These are phyloP conservation scores for Rotaria socialis DNA, from an alignment of 2,888 invertebrate species.

Conservation along the genomic window DNA sequence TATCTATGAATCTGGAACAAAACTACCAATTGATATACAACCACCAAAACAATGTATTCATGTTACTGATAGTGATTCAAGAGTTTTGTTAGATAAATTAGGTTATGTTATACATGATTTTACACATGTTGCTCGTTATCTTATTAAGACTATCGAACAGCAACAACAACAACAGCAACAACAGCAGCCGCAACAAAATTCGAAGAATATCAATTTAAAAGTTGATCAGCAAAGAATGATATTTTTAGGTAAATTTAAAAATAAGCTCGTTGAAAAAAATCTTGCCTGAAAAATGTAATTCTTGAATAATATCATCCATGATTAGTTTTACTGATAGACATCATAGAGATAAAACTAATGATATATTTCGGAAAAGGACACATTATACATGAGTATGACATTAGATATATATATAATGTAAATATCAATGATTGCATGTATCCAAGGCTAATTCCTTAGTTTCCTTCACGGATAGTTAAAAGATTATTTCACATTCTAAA, in stretches of 20 bases:
- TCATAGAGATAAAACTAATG: too few species aligned
- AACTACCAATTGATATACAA: conserved; percentile 41
- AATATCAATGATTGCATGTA: too few species aligned
- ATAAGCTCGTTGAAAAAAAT: too few species aligned
- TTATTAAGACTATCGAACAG: neutral
- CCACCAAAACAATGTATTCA: conserved; percentile 24
- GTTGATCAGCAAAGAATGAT: neutral
- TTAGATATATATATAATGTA: too few species aligned
- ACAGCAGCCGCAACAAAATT: neutral
- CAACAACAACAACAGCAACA: neutral
- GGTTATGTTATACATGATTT: conserved; percentile 24
- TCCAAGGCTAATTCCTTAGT: too few species aligned
- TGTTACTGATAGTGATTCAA: conserved; percentile 18
- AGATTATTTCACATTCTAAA: too few species aligned
- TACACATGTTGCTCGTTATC: conserved; percentile 19
- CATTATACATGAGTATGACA: too few species aligned
- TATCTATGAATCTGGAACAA: conserved; percentile 41
- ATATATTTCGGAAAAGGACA: too few species aligned
- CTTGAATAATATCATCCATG: too few species aligned
- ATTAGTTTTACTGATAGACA: too few species aligned
- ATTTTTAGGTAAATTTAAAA: neutral
- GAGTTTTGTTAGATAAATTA: conserved; percentile 25
- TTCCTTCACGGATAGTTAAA: too few species aligned
- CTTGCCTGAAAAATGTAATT: too few species aligned
- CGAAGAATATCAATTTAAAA: neutral